A percentile compares a stretch with the other conserved stretches of the same genome.
phyloP scores from a whole-genome alignment of 2,797 vertebrate species.

The Channa striata region DNA sequence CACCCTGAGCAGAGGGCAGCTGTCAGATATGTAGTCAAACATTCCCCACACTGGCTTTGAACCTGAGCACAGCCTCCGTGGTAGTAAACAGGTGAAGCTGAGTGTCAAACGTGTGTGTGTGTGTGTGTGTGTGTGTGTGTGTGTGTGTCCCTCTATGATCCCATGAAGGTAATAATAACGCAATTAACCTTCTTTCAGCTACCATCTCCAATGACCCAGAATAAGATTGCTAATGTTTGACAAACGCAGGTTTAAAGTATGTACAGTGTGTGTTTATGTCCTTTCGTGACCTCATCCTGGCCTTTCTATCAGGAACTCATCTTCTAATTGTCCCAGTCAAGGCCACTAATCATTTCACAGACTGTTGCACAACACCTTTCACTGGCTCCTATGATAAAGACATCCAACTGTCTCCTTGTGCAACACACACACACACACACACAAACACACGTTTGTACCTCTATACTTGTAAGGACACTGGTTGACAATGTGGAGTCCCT shows the following conservation, averaged over 20 bases:
- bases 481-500: too few relatives aligned
- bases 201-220: conserved; percentile 39
- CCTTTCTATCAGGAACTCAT: conserved; percentile 52
- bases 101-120: conserved; percentile 46
- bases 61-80: conserved; percentile 54
- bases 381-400: conserved; percentile 48
- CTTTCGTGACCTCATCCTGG: conserved; percentile 55
- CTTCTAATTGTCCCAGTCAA: conserved; percentile 46
- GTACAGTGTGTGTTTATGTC: conserved; percentile 36
- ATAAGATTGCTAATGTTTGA: conserved; percentile 56
- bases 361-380: conserved; percentile 66
- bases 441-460: too few relatives aligned
- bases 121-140: conserved; percentile 15
- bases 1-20: conserved; percentile 64
- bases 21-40: conserved; percentile 62
- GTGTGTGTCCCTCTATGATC: background rate
- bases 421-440: background rate
- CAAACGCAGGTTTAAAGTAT: conserved; percentile 50
- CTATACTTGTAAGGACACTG: too few relatives aligned
- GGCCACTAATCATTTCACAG: conserved; percentile 62
- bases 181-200: conserved; percentile 55
- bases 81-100: conserved; percentile 52
- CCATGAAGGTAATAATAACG: conserved; percentile 23
- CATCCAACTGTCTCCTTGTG: conserved; percentile 23
- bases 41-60: conserved; percentile 63